Evolutionary conservation across 2,113 vertebrate genomes (phyloP).

Genomic region (Nesospiza acunhae): DNA sequence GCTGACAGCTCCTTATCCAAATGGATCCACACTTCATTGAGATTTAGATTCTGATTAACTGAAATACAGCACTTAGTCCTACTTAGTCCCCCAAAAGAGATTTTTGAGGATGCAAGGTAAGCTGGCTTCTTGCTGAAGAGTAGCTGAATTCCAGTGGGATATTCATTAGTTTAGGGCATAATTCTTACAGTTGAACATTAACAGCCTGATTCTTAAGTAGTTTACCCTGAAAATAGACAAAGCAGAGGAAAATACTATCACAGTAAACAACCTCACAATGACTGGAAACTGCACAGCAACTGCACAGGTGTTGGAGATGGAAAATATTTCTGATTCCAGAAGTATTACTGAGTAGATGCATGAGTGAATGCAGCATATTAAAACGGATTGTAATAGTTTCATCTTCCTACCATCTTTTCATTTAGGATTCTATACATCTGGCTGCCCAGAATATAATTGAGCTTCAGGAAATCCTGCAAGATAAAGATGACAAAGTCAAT

Average conservation of each 20-base stretch:
- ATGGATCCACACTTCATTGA: neutral
- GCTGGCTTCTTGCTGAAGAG: neutral
- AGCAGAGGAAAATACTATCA: neutral
- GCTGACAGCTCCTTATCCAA: neutral
- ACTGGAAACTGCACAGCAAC: neutral
- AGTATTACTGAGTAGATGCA: neutral
- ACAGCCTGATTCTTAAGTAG: neutral
- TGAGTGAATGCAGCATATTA: neutral
- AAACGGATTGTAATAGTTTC: neutral
- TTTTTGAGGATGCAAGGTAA: neutral
- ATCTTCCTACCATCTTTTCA: neutral
- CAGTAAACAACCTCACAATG: neutral
- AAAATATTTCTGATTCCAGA: constrained; percentile 3
- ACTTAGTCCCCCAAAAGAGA: neutral
- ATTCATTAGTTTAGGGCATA: neutral
- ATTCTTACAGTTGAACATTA: neutral
- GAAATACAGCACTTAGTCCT: neutral
- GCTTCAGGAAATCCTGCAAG: constrained; percentile 81
- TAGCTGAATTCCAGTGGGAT: neutral
- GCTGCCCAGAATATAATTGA: constrained; percentile 76
- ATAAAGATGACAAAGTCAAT: constrained; percentile 67
- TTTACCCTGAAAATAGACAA: neutral
- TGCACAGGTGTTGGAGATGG: neutral
- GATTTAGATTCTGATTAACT: neutral
- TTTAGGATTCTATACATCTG: constrained; percentile 84